A percentile compares a stretch with the other conserved stretches of the same genome.
These are phyloP conservation scores for Tychaedon coryphoeus DNA, from an alignment of 2,113 vertebrate genomes.

Conservation along the genomic window DNA sequence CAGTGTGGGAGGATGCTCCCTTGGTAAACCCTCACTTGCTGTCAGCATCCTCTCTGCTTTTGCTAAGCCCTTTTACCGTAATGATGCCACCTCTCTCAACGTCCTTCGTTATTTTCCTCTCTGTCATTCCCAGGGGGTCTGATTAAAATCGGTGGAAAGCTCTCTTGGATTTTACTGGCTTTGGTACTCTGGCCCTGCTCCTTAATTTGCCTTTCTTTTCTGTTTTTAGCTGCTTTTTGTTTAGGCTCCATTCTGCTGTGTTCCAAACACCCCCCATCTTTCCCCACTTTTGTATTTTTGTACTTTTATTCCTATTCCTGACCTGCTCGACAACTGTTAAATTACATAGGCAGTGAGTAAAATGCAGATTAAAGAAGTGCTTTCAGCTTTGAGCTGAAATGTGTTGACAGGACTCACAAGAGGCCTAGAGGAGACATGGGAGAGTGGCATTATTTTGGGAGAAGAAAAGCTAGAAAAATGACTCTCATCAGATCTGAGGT, in stretches of 20 bases:
- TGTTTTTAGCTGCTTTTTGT: constrained; percentile 7
- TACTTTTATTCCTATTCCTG: constrained; percentile 35
- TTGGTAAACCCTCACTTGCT: background rate
- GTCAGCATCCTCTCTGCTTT: background rate
- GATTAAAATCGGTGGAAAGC: constrained; percentile 9
- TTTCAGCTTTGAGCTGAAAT: constrained; percentile 30
- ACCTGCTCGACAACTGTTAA: constrained; percentile 33
- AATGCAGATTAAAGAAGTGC: constrained; percentile 13
- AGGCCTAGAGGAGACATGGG: background rate
- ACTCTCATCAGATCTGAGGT: background rate
- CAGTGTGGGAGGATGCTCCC: background rate
- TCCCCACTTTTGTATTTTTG: background rate
- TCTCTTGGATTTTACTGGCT: background rate
- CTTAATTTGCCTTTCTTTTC: background rate
- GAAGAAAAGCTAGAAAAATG: background rate
- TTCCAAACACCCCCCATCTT: background rate
- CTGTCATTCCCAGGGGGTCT: background rate
- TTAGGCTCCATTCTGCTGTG: background rate
- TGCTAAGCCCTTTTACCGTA: background rate
- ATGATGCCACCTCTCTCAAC: background rate
- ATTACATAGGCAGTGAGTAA: constrained; percentile 20
- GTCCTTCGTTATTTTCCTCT: background rate
- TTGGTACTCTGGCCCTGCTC: background rate
- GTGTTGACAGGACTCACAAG: constrained; percentile 51
- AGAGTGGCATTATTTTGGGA: background rate